Evolutionary conservation across 1,140 invertebrate species (phyloP).

Genomic region (Phymastichus coffea): DNA sequence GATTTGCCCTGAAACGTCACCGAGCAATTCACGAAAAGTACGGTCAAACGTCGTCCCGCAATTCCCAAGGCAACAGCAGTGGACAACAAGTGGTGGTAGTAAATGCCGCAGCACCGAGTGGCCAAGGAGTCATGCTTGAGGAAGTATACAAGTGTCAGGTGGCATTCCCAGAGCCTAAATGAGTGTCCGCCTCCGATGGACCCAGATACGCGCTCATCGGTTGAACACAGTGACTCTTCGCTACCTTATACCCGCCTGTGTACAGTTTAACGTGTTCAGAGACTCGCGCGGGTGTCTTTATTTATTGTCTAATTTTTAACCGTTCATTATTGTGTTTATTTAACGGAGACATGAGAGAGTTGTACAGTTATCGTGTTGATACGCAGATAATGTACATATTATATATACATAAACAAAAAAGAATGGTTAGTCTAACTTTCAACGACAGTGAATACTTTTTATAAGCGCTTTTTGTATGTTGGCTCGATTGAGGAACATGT

Average conservation of each 20-base stretch:
- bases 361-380: too few relatives aligned
- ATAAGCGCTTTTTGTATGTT: too few relatives aligned
- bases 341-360: too few relatives aligned
- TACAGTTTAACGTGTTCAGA: too few relatives aligned
- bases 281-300: too few relatives aligned
- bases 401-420: too few relatives aligned
- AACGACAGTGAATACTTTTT: too few relatives aligned
- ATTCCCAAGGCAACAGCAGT: conserved; percentile 47
- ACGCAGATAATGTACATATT: too few relatives aligned
- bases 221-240: not conserved
- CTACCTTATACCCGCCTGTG: not conserved
- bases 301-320: too few relatives aligned
- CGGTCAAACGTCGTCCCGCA: conserved; percentile 58
- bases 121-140: conserved; percentile 53
- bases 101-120: conserved; percentile 51
- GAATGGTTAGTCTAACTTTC: too few relatives aligned
- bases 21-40: conserved; percentile 78
- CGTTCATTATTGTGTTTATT: too few relatives aligned
- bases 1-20: conserved; percentile 76
- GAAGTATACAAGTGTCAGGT: conserved; percentile 60
- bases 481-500: too few relatives aligned
- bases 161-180: conserved; percentile 57
- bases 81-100: conserved; percentile 53
- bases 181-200: conserved; percentile 10
- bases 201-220: conserved; percentile 23